These are phyloP conservation scores for Chelonus insularis DNA, from an alignment of 1,140 invertebrate species.

Conservation along the genomic window DNA sequence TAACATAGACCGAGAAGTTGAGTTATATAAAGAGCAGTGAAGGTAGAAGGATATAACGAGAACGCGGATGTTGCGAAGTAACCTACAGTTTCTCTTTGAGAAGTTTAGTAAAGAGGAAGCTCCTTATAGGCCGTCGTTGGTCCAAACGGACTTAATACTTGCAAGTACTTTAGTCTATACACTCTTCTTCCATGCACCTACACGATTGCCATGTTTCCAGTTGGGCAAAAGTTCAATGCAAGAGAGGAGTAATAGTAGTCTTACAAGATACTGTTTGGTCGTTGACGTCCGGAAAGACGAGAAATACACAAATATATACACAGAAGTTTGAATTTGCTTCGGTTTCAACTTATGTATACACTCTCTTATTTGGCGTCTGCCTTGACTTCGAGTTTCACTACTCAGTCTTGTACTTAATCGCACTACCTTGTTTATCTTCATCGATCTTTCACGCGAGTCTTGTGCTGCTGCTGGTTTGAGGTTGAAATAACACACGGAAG, in stretches of 20 bases:
- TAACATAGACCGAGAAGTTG: slow-evolving; percentile 3
- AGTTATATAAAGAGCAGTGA: slow-evolving; percentile 15
- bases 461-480: not conserved
- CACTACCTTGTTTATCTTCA: slow-evolving; percentile 14
- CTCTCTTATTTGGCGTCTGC: slow-evolving; percentile 17
- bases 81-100: slow-evolving; percentile 30
- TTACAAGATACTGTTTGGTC: slow-evolving; percentile 12
- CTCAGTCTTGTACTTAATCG: slow-evolving; percentile 7
- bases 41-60: slow-evolving; percentile 25
- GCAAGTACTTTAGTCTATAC: slow-evolving; percentile 16
- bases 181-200: slow-evolving; percentile 11
- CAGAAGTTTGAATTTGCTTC: slow-evolving; percentile 2
- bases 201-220: slow-evolving; percentile 18
- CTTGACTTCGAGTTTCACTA: slow-evolving; percentile 5
- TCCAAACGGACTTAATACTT: slow-evolving; percentile 8
- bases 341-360: not conserved
- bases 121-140: slow-evolving; percentile 21
- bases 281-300: not conserved
- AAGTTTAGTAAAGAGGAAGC: slow-evolving; percentile 29
- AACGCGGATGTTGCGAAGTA: slow-evolving; percentile 28
- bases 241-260: slow-evolving; percentile 23
- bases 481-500: slow-evolving; percentile 15
- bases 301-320: not conserved
- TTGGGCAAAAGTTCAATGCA: slow-evolving; percentile 17
- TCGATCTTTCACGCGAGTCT: slow-evolving; percentile 24